Percentiles rank a stretch among this genome's conserved stretches.
Evolutionary conservation across 2,113 vertebrate species (phyloP).

Genomic region (Stigmatopora nigra): DNA sequence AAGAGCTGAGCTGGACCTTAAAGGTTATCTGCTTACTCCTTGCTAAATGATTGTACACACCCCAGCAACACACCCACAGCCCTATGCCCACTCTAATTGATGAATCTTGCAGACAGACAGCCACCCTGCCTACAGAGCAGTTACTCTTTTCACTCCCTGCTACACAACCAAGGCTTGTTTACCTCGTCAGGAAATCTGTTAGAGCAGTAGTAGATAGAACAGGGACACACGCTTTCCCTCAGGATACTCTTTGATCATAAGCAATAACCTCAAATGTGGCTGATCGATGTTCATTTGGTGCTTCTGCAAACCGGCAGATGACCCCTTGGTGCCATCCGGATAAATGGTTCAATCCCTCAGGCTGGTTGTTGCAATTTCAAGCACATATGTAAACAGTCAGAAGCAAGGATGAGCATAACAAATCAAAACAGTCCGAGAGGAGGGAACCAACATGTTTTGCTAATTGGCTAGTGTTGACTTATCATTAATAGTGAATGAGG

Average conservation of each 20-base stretch:
- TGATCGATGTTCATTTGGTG: conserved; percentile 23
- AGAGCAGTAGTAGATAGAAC: conserved; percentile 14
- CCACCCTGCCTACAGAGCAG: conserved; percentile 4
- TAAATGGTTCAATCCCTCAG: conserved; percentile 31
- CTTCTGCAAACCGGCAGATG: conserved; percentile 6
- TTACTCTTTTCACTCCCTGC: neutral
- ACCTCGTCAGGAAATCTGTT: conserved; percentile 23
- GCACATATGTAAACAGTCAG: conserved; percentile 12
- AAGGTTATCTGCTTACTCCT: conserved; percentile 9
- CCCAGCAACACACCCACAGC: conserved; percentile 6
- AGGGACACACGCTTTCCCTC: conserved; percentile 6
- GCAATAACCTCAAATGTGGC: conserved; percentile 4
- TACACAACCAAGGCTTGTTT: conserved; percentile 11
- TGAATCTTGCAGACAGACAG: conserved; percentile 20
- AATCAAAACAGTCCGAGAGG: conserved; percentile 7
- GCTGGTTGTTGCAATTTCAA: conserved; percentile 42
- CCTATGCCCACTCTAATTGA: conserved; percentile 19
- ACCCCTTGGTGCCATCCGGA: conserved; percentile 6
- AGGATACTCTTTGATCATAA: conserved; percentile 15
- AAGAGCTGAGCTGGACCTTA: neutral
- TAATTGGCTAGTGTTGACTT: conserved; percentile 37
- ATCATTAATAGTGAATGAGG: conserved; percentile 19
- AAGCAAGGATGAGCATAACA: neutral
- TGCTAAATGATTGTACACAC: conserved; percentile 8
- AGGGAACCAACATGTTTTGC: conserved; percentile 10